These are phyloP conservation scores for Dicaeum eximium DNA, from an alignment of 2,113 vertebrate genomes.

Conservation along the genomic window DNA sequence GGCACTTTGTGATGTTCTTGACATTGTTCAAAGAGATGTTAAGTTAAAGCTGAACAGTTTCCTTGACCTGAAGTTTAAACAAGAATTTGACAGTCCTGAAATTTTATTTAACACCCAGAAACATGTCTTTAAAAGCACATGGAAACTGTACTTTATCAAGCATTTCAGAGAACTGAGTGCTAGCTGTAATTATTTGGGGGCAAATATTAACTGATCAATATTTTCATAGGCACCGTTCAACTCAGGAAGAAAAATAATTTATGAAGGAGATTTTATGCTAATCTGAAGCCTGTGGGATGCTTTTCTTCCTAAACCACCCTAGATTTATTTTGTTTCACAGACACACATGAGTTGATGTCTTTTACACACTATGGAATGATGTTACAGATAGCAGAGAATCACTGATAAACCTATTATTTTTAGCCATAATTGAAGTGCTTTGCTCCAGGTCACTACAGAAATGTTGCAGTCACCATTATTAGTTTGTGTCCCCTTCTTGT, in stretches of 20 bases:
- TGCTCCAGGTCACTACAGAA: not conserved
- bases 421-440: not conserved
- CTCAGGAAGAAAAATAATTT: not conserved
- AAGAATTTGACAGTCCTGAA: conserved; percentile 39
- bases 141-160: not conserved
- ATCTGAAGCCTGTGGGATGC: not conserved
- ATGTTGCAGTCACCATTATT: not conserved
- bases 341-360: not conserved
- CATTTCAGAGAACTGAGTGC: not conserved
- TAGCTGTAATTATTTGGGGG: not conserved
- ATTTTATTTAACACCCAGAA: conserved; percentile 10
- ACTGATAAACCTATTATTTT: not conserved
- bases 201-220: not conserved
- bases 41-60: conserved; percentile 45
- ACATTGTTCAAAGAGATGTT: conserved; percentile 50
- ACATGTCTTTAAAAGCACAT: not conserved
- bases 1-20: conserved; percentile 61
- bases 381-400: not conserved
- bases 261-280: not conserved
- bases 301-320: not conserved
- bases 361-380: not conserved
- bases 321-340: not conserved
- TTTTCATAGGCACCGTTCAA: not conserved
- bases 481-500: not conserved
- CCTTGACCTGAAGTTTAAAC: conserved; percentile 21